These are phyloP conservation scores for Drosophila takahashii DNA, from an alignment of 1,140 invertebrate genomes.

Conservation along the genomic window DNA sequence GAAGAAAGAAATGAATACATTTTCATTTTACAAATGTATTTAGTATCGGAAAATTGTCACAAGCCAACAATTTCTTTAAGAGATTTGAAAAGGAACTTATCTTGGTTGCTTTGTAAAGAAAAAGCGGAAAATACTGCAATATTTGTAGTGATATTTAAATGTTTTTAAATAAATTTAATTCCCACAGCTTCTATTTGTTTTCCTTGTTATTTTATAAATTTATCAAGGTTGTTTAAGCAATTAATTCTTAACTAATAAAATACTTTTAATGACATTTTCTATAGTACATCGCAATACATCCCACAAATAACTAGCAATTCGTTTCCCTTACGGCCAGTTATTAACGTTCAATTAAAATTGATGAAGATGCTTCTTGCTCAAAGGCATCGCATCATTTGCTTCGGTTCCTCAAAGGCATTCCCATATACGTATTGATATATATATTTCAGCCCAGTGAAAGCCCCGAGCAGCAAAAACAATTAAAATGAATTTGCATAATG, in stretches of 20 bases:
- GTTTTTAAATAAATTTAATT: no score
- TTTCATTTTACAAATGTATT: conserved; percentile 12
- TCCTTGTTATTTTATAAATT: no score
- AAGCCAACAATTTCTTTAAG: neutral
- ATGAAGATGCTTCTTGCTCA: conserved; percentile 19
- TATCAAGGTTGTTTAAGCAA: no score
- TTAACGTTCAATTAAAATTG: conserved; percentile 38
- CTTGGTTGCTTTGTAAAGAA: neutral
- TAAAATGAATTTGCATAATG: conserved; percentile 50
- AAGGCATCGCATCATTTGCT: conserved; percentile 12
- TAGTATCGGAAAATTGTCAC: neutral
- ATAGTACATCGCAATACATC: neutral
- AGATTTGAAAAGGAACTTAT: neutral
- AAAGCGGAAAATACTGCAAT: neutral
- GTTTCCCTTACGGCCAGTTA: neutral
- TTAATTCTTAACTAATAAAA: neutral
- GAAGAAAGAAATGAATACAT: conserved; percentile 19
- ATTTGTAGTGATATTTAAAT: neutral
- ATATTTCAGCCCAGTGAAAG: neutral
- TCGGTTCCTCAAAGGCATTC: conserved; percentile 1
- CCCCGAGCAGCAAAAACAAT: conserved; percentile 43
- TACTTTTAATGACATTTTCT: neutral
- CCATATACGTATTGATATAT: neutral
- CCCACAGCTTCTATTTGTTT: no score
- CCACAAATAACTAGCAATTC: neutral